Percentiles rank a stretch among this genome's conserved stretches.
Conservation (phyloP, 2,888 invertebrate genomes). For the Masnerella sp. region DNA sequence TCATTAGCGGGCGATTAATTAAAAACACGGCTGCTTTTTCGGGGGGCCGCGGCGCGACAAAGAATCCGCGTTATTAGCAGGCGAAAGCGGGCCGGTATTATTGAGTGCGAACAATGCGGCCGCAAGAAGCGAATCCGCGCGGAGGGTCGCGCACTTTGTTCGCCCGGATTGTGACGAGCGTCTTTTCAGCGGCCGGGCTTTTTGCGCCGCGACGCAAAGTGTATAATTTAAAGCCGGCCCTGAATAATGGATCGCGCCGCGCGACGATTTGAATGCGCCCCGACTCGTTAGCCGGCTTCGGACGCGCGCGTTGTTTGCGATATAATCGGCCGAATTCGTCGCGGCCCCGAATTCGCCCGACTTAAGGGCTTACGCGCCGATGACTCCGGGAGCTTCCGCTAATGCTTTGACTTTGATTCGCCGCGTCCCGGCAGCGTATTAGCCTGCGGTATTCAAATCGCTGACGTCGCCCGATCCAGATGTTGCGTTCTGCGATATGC, state of each 20-base stretch:
- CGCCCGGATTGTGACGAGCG: constrained; percentile 39
- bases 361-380: constrained; percentile 43
- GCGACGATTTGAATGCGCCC: constrained; percentile 24
- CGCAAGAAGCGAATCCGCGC: constrained; percentile 42
- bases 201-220: constrained; percentile 25
- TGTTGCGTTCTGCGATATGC: too few relatives aligned
- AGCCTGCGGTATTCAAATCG: constrained; percentile 11
- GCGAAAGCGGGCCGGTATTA: constrained; percentile 41
- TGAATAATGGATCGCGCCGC: constrained; percentile 28
- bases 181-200: constrained; percentile 35
- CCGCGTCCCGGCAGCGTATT: constrained; percentile 24
- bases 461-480: too few relatives aligned
- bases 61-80: constrained; percentile 50
- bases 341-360: constrained; percentile 26
- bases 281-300: constrained; percentile 35
- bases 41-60: constrained; percentile 44
- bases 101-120: constrained; percentile 51
- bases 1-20: constrained; percentile 76
- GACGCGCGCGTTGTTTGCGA: constrained; percentile 35
- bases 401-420: constrained; percentile 52
- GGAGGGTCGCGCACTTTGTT: constrained; percentile 41
- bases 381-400: constrained; percentile 31
- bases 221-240: constrained; percentile 34
- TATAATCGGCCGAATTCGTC: constrained; percentile 33
- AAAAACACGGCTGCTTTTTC: constrained; percentile 71